Conservation (phyloP, 2,113 vertebrate species). For the Cyprinus carpio region DNA sequence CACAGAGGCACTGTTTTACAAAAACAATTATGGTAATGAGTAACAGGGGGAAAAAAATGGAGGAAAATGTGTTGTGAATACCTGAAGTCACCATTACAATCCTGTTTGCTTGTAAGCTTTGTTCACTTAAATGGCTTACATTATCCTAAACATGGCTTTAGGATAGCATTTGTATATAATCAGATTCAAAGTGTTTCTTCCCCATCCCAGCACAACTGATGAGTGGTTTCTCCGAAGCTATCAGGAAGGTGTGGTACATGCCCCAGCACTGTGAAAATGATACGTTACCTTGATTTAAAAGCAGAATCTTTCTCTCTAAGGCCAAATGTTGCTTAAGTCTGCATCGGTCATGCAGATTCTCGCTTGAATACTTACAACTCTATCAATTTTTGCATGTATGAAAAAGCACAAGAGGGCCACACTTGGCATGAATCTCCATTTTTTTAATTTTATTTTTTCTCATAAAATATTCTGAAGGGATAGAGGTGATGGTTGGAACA, state of each 20-base stretch:
- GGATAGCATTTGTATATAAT: not conserved
- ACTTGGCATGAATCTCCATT: slow-evolving; percentile 3
- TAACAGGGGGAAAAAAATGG: not conserved
- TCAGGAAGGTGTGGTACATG: not conserved
- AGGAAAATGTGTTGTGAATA: not conserved
- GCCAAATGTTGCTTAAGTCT: slow-evolving; percentile 9
- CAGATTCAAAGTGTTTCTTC: not conserved
- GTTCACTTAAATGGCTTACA: not conserved
- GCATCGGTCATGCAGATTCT: not conserved
- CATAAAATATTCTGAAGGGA: not conserved
- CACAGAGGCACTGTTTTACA: not conserved
- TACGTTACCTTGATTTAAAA: not conserved
- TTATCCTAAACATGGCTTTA: not conserved
- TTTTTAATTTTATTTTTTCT: slow-evolving; percentile 5
- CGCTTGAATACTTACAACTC: slow-evolving; percentile 20
- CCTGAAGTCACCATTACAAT: slow-evolving; percentile 5
- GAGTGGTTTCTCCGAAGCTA: slow-evolving; percentile 3
- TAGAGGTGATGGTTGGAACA: slow-evolving; percentile 6
- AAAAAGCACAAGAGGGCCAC: not conserved
- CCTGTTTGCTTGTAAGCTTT: slow-evolving; percentile 7
- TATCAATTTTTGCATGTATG: not conserved
- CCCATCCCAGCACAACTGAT: not conserved
- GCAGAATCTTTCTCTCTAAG: not conserved
- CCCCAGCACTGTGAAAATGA: slow-evolving; percentile 19
- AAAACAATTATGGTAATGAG: slow-evolving; percentile 14